Base-by-base conservation (phyloP, 2,888 invertebrate genomes). In the Protophormia terraenovae region DNA sequence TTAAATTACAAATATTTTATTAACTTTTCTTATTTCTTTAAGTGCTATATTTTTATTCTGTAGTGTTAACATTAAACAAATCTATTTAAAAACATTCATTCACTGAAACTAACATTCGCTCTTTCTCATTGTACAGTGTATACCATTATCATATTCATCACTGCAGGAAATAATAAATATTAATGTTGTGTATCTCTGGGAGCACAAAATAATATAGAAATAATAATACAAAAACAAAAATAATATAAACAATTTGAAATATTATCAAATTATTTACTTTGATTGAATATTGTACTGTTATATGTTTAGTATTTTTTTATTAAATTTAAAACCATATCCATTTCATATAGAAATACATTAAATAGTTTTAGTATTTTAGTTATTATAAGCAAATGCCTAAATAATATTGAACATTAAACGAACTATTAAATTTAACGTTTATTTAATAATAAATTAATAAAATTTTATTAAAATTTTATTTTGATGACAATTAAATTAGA, bases 111-210 rank as follows among this genome's bases (percentile, higher is more conserved):
- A 45, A 58, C 22, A 19, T 45, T 79, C 53, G 27, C 75, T 69
- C 53, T 41, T 24, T 38, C 10, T 19, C 35, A 12, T n/a, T n/a
- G n/a, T n/a, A n/a, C n/a, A n/a, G n/a, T n/a, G n/a, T n/a, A n/a
- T n/a, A n/a, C 10, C 16, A 79, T 79, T 76, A 76, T 82, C 58
- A 62, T 50, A 62, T 69, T 50, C 62, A 76, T 82, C 76, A 82
- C 75, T 82, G 62, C 69, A 76, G 81, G 81, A 76, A 82, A 82
- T 71, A 82, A 82, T 82, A 82, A 82, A 82, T 82, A 76, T 76
- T 82, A 71, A 69, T 76, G 69, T 55, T 53, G 53, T 64, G 72
- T 64, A 45, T 72, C 45, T 64, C 16, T 66, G 64, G 64, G 45
- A 41, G 41, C 45, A 53, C 32, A 32, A 14, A 27, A 64, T 47